Percentiles rank a stretch among this genome's conserved stretches.
These are phyloP conservation scores for Rotaria magnacalcarata DNA, from an alignment of 2,888 invertebrate genomes.

Conservation along the genomic window DNA sequence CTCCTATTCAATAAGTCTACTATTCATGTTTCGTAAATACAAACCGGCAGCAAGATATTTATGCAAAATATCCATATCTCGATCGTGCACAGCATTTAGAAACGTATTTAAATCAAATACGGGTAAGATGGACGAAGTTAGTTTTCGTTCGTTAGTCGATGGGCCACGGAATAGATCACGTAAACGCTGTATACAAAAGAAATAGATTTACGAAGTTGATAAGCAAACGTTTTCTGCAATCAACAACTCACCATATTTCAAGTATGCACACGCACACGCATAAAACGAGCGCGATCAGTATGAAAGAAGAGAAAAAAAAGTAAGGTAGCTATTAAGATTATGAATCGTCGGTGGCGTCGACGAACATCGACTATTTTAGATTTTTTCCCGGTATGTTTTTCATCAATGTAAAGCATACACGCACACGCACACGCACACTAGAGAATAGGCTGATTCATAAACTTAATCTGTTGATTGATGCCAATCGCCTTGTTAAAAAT, in stretches of 20 bases:
- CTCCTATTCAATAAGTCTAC: not conserved
- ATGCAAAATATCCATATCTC: not conserved
- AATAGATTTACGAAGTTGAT: not conserved
- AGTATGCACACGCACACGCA: not conserved
- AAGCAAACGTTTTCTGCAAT: not conserved
- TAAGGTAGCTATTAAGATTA: slow-evolving; percentile 6
- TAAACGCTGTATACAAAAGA: not conserved
- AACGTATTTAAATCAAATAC: not conserved
- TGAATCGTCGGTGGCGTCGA: not conserved
- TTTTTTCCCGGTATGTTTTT: not conserved
- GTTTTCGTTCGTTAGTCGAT: not conserved
- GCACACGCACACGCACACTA: too few species aligned
- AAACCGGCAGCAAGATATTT: not conserved
- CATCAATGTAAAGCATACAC: too few species aligned
- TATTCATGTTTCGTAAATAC: not conserved
- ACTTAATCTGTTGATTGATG: not conserved
- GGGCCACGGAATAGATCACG: slow-evolving; percentile 24
- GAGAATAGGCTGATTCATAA: not conserved
- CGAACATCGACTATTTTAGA: not conserved
- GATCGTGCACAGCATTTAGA: not conserved
- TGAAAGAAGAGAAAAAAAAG: not conserved
- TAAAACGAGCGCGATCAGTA: not conserved
- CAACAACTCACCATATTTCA: not conserved
- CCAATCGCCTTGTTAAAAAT: not conserved
- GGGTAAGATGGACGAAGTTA: not conserved